phyloP scores from a whole-genome alignment of 2,888 invertebrate species.

The Cylloceria caligata region DNA sequence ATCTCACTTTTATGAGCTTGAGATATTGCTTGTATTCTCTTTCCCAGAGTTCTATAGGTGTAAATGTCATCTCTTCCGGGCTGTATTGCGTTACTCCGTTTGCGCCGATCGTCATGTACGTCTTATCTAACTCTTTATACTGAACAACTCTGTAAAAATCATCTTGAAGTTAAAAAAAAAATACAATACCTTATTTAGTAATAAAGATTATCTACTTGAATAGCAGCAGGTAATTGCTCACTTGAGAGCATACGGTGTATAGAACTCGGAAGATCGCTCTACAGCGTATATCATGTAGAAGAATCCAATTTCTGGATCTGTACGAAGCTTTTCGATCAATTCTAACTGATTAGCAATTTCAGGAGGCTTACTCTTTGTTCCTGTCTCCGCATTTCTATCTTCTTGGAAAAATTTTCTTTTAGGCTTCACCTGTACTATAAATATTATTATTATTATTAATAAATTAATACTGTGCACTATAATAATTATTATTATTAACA shows the following conservation, averaged over 20 bases:
- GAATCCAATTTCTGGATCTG: conserved; percentile 87
- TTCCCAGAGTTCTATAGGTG: conserved; percentile 92
- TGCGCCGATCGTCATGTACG: conserved; percentile 92
- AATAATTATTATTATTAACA: neutral
- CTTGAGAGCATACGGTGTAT: conserved; percentile 91
- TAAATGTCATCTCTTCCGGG: conserved; percentile 91
- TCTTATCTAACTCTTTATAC: conserved; percentile 89
- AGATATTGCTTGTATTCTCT: conserved; percentile 93
- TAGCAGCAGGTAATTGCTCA: conserved; percentile 82
- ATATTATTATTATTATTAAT: neutral
- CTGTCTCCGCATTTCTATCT: neutral
- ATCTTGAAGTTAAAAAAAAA: conserved; percentile 10
- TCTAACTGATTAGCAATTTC: conserved; percentile 82
- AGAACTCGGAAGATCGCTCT: conserved; percentile 89
- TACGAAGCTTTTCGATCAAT: conserved; percentile 85
- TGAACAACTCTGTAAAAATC: conserved; percentile 88
- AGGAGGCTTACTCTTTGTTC: conserved; percentile 27
- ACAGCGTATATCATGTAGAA: conserved; percentile 92
- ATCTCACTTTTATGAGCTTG: conserved; percentile 89
- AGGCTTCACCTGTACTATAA: conserved; percentile 55
- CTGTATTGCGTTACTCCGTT: conserved; percentile 93
- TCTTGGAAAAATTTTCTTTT: conserved; percentile 33
- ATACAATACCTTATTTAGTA: no score
- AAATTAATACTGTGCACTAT: neutral
- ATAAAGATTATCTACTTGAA: no score